A percentile compares a stretch with the other conserved stretches of the same genome.
Evolutionary conservation across 1,140 invertebrate species (phyloP).

Genomic region (Nebria ingens): DNA sequence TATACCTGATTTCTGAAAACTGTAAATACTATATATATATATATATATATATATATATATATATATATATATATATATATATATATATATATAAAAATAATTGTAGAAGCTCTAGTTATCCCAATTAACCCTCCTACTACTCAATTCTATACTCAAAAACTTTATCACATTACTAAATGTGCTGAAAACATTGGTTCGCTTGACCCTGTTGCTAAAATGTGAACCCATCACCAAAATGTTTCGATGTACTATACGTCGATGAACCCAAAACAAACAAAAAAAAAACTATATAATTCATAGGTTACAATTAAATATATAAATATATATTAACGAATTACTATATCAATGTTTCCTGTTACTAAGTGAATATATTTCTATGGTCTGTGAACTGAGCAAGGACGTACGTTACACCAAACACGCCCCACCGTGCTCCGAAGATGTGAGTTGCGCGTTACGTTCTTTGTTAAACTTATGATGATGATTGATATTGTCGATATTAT

Average conservation of each 20-base stretch:
- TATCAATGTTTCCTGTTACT: constrained; percentile 38
- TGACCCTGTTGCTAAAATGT: background rate
- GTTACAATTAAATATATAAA: constrained; percentile 6
- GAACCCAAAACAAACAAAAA: background rate
- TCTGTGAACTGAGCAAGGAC: background rate
- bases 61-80: background rate
- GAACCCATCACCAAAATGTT: too few relatives aligned
- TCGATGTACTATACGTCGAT: too few relatives aligned
- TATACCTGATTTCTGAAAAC: background rate
- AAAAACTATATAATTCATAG: constrained; percentile 19
- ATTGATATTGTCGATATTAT: too few relatives aligned
- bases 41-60: constrained; percentile 1
- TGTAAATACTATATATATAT: background rate
- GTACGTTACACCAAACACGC: too few relatives aligned
- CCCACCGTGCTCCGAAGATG: background rate
- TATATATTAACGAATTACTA: background rate
- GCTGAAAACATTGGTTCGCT: background rate
- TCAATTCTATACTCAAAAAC: background rate
- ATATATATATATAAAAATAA: background rate
- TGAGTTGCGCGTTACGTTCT: too few relatives aligned
- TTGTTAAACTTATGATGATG: too few relatives aligned
- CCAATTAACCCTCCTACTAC: background rate
- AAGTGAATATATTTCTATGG: constrained; percentile 33
- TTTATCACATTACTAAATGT: too few relatives aligned
- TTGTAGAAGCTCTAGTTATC: background rate